Evolutionary conservation across 2,888 invertebrate genomes (phyloP).

Genomic region (Vandiemenella viatica): DNA sequence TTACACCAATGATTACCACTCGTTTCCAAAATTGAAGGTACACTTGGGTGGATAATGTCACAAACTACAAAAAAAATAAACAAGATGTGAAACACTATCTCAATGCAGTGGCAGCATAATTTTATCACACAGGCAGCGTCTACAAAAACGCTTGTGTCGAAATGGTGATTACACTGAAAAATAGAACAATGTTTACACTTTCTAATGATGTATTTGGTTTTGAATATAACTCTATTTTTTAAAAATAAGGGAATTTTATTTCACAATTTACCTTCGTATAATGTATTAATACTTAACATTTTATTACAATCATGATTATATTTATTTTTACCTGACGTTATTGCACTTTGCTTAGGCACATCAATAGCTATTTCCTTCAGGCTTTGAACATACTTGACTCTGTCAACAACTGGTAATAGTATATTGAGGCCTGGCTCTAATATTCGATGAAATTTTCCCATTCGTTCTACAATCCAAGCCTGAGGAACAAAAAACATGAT

Average conservation of each 20-base stretch:
- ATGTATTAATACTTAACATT: no score
- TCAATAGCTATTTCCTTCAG: constrained; percentile 98
- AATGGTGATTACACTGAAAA: background rate
- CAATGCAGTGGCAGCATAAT: no score
- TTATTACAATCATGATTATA: no score
- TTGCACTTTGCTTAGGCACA: constrained; percentile 96
- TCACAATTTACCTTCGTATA: background rate
- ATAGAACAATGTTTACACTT: background rate
- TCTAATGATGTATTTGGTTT: no score
- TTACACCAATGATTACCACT: no score
- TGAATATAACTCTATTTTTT: background rate
- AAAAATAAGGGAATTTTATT: background rate
- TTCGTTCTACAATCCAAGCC: constrained; percentile 95
- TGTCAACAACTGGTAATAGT: constrained; percentile 79
- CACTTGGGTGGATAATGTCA: no score
- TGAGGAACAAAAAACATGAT: constrained; percentile 33
- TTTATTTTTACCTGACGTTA: constrained; percentile 69
- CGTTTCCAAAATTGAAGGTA: no score
- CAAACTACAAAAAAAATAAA: no score
- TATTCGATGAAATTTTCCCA: constrained; percentile 92
- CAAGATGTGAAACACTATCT: no score
- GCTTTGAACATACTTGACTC: constrained; percentile 93
- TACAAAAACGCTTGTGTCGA: no score
- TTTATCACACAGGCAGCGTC: no score
- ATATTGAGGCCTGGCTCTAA: constrained; percentile 90